Evolutionary conservation across 2,113 vertebrate species (phyloP), one percentile per base, ranked within the genome.

Genomic region (Equus quagga): DNA sequence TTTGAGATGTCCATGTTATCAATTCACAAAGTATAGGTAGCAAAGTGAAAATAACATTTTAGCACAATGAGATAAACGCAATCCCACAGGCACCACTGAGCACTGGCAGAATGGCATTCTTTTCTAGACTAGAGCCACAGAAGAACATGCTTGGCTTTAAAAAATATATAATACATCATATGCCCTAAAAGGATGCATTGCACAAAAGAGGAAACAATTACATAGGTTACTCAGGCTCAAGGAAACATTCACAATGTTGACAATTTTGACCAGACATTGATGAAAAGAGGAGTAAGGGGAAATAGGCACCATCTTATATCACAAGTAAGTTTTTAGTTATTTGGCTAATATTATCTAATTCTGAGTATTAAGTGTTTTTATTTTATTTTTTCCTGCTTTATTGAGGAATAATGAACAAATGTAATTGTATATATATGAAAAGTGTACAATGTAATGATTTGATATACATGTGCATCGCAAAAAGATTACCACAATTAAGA

Each of bases 1-100:
- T 81, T 97, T 97, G 80, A 96, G 70, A 88, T 75, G 70, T 95
- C 70, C 92, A 41, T 70, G 54, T 89, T 62, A 92, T 67, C 88
- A 97, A 87, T 84, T 84, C 91, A 76, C 49, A 87, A 64, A 94
- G 49, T 70, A 80, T 46, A 78, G 49, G 18, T 56, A 69, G 69
- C 60, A 81, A 84, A 85, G 41, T 67, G n/a, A 93, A 97, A 97
- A 91, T 72, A 78, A 80, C 24, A 91, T 87, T 85, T 96, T 41
- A 97, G 75, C 64, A 92, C 83, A 97, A 94, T 82, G 31, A 91
- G 41, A 87, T 82, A 80, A 93, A 82, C 28, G 17, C 62, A 76
- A 49, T 58, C 54, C 54, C 60, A 94, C 60, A 89, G 87, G 56
- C 78, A 93, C n/a, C 89, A 91, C 91, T 60, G 73, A 84, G 64